Percentiles rank a stretch among this genome's conserved stretches.
Conservation (phyloP, 2,113 vertebrate species). For the Lepisosteus oculatus region DNA sequence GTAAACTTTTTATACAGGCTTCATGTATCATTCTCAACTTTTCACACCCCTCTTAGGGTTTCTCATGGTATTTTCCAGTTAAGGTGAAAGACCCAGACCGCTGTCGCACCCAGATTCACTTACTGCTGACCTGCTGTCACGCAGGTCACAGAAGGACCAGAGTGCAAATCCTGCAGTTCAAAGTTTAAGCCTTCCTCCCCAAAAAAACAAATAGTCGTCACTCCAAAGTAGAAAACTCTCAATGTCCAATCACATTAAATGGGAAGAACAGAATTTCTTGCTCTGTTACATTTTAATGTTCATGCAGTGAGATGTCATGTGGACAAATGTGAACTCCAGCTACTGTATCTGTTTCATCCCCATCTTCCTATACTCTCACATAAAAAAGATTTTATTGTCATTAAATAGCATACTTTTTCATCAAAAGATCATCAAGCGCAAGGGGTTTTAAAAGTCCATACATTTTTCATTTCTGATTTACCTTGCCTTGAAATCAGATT, state of each 20-base stretch:
- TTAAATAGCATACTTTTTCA: conserved; percentile 26
- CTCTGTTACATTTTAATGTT: background rate
- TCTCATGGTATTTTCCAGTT: conserved; percentile 21
- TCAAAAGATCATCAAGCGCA: conserved; percentile 18
- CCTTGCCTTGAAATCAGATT: conserved; percentile 43
- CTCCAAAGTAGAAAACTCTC: background rate
- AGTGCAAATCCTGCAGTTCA: conserved; percentile 5
- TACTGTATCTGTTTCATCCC: background rate
- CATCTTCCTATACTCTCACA: background rate
- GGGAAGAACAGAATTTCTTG: background rate
- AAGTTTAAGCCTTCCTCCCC: conserved; percentile 8
- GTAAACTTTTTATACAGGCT: too few relatives aligned
- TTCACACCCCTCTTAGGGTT: background rate
- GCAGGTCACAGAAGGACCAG: conserved; percentile 8
- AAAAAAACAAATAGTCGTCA: too few relatives aligned
- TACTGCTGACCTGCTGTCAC: background rate
- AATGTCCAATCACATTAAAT: conserved; percentile 4
- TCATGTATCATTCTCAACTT: too few relatives aligned
- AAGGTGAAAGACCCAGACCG: conserved; percentile 24
- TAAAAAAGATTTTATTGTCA: conserved; percentile 5
- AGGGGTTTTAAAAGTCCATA: conserved; percentile 24
- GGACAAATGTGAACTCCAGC: background rate
- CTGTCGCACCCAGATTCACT: conserved; percentile 23
- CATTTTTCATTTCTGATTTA: conserved; percentile 12
- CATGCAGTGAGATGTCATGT: background rate